phyloP scores from a whole-genome alignment of 2,888 invertebrate genomes.

The Aleiodes leptofemur region DNA sequence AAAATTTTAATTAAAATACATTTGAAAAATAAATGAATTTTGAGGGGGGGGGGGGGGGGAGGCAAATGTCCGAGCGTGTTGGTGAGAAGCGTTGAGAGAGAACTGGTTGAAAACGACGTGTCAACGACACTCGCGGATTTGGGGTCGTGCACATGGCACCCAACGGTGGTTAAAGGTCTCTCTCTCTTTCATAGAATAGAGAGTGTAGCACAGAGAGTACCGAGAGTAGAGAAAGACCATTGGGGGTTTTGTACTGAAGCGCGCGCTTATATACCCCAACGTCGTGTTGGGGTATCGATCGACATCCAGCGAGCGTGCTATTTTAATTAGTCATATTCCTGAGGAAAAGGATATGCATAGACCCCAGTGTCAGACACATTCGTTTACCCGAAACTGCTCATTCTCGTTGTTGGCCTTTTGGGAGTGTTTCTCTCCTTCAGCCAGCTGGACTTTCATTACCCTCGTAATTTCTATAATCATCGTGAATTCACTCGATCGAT shows the following conservation, averaged over 20 bases:
- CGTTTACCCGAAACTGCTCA: conserved; percentile 9
- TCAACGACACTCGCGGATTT: conserved; percentile 49
- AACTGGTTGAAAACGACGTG: conserved; percentile 38
- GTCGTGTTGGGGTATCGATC: conserved; percentile 47
- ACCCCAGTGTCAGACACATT: no score
- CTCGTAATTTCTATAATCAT: conserved; percentile 8
- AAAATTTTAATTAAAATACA: conserved; percentile 21
- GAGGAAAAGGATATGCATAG: conserved; percentile 31
- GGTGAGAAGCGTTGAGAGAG: conserved; percentile 16
- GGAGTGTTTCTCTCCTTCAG: not conserved
- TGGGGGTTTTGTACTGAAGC: conserved; percentile 45
- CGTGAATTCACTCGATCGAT: not conserved
- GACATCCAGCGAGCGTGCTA: conserved; percentile 47
- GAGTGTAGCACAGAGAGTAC: conserved; percentile 26
- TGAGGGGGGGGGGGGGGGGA: not conserved
- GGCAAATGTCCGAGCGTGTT: not conserved
- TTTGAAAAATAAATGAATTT: conserved; percentile 22
- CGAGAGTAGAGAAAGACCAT: conserved; percentile 21
- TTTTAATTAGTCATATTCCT: conserved; percentile 48
- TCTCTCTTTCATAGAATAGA: conserved; percentile 22
- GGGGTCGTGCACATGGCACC: conserved; percentile 51
- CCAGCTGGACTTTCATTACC: conserved; percentile 5
- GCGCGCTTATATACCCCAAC: conserved; percentile 42
- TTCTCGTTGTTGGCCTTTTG: conserved; percentile 8
- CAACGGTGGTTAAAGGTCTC: conserved; percentile 39